phyloP scores from a whole-genome alignment of 2,797 vertebrate species.

The Dallia pectoralis region DNA sequence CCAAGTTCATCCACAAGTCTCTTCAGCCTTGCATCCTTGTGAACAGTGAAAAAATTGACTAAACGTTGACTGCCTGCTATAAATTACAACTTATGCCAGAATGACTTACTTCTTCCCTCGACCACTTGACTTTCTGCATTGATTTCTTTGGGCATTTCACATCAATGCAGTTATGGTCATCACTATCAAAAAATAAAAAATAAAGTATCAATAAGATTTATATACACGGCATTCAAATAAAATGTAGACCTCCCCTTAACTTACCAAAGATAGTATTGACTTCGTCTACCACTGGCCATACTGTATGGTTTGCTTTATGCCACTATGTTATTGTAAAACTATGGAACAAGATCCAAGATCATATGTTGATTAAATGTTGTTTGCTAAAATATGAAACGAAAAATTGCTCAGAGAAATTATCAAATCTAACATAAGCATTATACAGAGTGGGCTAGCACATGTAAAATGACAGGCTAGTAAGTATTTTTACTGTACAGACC shows the following conservation, averaged over 20 bases:
- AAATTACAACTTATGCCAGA: not conserved
- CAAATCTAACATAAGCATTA: no score
- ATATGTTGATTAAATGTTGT: not conserved
- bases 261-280: not conserved
- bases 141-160: conserved; percentile 20
- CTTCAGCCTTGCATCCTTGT: conserved; percentile 88
- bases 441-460: no score
- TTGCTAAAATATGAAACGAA: not conserved
- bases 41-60: conserved; percentile 7
- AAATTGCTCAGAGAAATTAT: not conserved
- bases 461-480: not conserved
- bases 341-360: not conserved
- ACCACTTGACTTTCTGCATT: conserved; percentile 45
- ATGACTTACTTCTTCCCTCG: conserved; percentile 47
- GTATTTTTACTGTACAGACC: no score
- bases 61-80: not conserved
- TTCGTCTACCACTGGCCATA: not conserved
- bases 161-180: conserved; percentile 8
- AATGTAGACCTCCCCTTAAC: not conserved
- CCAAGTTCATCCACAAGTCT: conserved; percentile 88
- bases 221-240: not conserved
- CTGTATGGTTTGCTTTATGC: not conserved
- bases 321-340: not conserved
- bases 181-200: not conserved
- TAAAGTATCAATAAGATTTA: not conserved